phyloP scores from a whole-genome alignment of 2,888 invertebrate genomes.

The Amphipoea lucens region DNA sequence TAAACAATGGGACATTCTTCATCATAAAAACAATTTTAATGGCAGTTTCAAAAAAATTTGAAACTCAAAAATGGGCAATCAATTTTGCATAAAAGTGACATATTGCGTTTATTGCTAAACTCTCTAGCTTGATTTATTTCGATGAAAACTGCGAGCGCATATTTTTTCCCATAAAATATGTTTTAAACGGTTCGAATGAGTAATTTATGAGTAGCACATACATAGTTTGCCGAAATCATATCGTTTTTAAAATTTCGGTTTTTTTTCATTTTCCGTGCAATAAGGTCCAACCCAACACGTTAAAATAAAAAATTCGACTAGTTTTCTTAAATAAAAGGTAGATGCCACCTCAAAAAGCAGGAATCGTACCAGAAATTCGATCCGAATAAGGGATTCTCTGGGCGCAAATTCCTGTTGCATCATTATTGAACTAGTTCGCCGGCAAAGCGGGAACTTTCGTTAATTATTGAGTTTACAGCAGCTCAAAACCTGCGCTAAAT shows the following conservation, averaged over 20 bases:
- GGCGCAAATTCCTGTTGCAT: not conserved
- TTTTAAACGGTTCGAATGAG: not conserved
- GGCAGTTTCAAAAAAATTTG: not conserved
- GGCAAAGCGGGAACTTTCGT: not conserved
- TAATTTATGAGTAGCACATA: not conserved
- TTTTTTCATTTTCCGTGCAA: not conserved
- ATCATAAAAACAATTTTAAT: not conserved
- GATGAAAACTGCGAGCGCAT: not conserved
- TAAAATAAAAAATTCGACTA: not conserved
- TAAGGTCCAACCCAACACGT: too few species aligned
- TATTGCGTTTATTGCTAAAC: slow-evolving; percentile 23
- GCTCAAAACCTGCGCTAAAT: too few species aligned
- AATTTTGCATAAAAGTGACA: slow-evolving; percentile 21
- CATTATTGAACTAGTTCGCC: not conserved
- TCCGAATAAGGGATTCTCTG: too few species aligned
- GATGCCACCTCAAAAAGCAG: not conserved
- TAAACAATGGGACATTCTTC: not conserved
- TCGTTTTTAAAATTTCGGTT: not conserved
- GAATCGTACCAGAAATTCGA: not conserved
- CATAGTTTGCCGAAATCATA: not conserved
- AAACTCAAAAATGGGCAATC: slow-evolving; percentile 9
- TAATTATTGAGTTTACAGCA: not conserved
- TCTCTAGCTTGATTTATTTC: slow-evolving; percentile 24
- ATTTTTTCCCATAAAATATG: not conserved
- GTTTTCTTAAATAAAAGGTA: not conserved